Evolutionary conservation across 2,113 vertebrate species (phyloP).

Genomic region (Aythya baeri): DNA sequence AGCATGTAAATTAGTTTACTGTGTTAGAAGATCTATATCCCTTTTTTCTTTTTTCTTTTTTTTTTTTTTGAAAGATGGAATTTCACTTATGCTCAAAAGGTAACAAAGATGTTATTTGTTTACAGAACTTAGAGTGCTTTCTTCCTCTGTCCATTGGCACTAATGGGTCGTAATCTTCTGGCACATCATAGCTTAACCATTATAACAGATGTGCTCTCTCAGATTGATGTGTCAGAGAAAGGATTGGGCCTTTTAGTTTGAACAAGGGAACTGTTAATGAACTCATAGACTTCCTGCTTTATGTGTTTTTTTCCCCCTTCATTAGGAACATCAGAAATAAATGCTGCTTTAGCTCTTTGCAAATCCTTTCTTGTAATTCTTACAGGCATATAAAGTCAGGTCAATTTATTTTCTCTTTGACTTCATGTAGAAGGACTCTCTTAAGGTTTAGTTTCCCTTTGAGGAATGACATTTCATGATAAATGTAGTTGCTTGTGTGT

Average conservation of each 20-base stretch:
- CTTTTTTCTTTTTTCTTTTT: not conserved
- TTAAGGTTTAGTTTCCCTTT: not conserved
- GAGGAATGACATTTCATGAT: not conserved
- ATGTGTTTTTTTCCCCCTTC: not conserved
- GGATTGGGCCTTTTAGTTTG: constrained; percentile 33
- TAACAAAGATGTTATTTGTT: constrained; percentile 26
- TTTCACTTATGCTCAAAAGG: not conserved
- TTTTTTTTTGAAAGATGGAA: not conserved
- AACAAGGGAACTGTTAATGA: constrained; percentile 32
- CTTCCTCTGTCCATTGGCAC: not conserved
- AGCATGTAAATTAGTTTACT: not conserved
- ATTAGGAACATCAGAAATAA: not conserved
- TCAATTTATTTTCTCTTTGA: not conserved
- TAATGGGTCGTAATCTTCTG: constrained; percentile 31
- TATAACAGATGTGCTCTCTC: not conserved
- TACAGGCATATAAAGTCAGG: not conserved
- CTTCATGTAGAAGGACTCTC: not conserved
- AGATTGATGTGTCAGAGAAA: constrained; percentile 14
- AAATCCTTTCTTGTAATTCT: not conserved
- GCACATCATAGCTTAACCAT: not conserved
- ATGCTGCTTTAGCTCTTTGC: not conserved
- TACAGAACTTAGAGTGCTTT: not conserved
- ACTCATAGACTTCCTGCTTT: not conserved
- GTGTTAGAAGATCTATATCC: not conserved
- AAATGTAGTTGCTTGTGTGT: not conserved